phyloP scores from a whole-genome alignment of 2,797 vertebrate genomes.

The Anolis apletophallus region DNA sequence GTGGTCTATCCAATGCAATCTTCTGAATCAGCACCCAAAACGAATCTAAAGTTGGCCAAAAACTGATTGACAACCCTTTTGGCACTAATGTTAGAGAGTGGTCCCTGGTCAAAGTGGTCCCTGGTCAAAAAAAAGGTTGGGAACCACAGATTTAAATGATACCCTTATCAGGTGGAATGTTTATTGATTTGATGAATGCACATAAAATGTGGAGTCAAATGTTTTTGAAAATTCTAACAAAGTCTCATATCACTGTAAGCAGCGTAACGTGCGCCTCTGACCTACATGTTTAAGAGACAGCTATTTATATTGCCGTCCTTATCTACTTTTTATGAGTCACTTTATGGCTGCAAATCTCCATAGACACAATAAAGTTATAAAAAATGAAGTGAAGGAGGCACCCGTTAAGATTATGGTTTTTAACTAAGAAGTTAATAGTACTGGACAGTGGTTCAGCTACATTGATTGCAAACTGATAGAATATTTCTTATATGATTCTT shows the following conservation, averaged over 20 bases:
- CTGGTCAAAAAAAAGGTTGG: no score
- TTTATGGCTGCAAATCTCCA: background rate
- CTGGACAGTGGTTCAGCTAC: background rate
- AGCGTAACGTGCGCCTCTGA: background rate
- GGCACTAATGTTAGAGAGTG: no score
- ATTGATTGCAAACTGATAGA: background rate
- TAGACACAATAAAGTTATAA: background rate
- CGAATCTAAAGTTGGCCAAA: no score
- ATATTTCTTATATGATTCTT: background rate
- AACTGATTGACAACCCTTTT: no score
- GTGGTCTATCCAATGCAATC: no score
- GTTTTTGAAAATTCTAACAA: background rate
- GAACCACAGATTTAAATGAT: no score
- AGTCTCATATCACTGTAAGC: background rate
- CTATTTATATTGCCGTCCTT: background rate
- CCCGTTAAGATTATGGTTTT: background rate
- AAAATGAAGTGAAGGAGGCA: background rate
- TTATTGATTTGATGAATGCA: background rate
- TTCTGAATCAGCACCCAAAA: no score
- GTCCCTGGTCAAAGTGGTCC: no score
- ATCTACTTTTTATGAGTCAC: slow-evolving; percentile 6
- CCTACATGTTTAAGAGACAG: background rate
- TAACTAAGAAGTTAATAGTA: background rate
- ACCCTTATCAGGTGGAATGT: background rate
- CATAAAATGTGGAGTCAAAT: background rate